A percentile compares a stretch with the other conserved stretches of the same genome.
Conservation (phyloP, 2,113 vertebrate genomes). For the Microtus oregoni region DNA sequence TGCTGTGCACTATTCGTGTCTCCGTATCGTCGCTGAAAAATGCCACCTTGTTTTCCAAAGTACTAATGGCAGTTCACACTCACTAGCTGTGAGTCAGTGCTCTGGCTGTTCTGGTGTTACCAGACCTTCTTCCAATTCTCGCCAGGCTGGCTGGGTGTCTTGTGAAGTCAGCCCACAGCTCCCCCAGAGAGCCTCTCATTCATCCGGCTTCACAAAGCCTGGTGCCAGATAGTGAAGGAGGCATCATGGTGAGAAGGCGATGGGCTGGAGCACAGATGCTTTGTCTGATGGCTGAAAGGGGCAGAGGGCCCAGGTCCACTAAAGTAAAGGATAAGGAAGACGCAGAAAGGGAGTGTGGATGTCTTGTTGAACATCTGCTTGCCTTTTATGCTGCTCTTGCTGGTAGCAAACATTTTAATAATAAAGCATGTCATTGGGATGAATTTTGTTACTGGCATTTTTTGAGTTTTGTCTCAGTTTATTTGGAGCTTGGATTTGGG, state of each 20-base stretch:
- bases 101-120: background rate
- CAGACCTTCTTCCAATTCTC: slow-evolving; percentile 15
- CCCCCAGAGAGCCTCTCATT: background rate
- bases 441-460: slow-evolving; percentile 13
- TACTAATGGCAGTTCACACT: background rate
- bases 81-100: background rate
- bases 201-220: background rate
- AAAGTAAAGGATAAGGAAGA: background rate
- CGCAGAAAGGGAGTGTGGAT: background rate
- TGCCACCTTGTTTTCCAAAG: background rate
- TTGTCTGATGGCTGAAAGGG: background rate
- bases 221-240: background rate
- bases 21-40: background rate
- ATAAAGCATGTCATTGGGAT: background rate
- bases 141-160: background rate
- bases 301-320: background rate
- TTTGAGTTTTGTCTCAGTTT: slow-evolving; percentile 30
- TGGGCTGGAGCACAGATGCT: background rate
- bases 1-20: background rate
- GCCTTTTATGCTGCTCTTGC: slow-evolving; percentile 6
- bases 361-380: background rate
- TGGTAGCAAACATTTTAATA: background rate
- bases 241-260: background rate
- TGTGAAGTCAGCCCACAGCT: background rate
- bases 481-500: background rate